Conservation (phyloP, 2,888 invertebrate species). For the Apamea epomidion region DNA sequence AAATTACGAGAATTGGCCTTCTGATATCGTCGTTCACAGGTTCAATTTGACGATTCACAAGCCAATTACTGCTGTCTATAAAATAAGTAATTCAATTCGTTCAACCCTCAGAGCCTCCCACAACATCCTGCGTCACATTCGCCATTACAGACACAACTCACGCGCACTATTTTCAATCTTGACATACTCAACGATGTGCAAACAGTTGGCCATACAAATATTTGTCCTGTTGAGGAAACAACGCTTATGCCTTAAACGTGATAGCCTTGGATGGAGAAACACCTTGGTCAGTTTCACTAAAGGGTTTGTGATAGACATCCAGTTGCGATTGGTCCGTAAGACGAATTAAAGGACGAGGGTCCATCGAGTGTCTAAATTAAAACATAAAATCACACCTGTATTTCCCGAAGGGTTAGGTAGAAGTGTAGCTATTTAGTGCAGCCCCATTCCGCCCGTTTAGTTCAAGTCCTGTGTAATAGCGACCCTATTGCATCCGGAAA, state of each 20-base stretch:
- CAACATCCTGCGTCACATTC: constrained; percentile 26
- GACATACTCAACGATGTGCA: constrained; percentile 49
- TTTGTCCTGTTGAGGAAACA: constrained; percentile 60
- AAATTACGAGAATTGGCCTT: not conserved
- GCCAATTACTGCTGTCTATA: not conserved
- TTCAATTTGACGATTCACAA: not conserved
- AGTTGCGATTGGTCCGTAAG: not conserved
- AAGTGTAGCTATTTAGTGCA: not conserved
- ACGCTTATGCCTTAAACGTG: constrained; percentile 7
- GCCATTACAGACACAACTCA: constrained; percentile 44
- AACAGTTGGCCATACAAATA: constrained; percentile 57
- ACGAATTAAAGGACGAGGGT: not conserved
- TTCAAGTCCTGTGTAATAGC: not conserved
- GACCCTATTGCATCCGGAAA: not conserved
- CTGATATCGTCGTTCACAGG: not conserved
- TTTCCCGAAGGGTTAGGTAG: not conserved
- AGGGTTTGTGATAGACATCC: not conserved
- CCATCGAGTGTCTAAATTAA: not conserved
- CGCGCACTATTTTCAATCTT: constrained; percentile 52
- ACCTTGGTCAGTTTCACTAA: constrained; percentile 15
- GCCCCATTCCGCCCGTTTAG: not conserved
- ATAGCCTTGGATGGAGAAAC: constrained; percentile 38
- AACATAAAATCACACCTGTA: not conserved
- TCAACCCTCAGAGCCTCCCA: constrained; percentile 26
- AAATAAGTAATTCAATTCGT: not conserved